Percentiles rank a stretch among this genome's conserved stretches.
Evolutionary conservation across 2,888 invertebrate species (phyloP).

Genomic region (Caenorhabditis sp.): DNA sequence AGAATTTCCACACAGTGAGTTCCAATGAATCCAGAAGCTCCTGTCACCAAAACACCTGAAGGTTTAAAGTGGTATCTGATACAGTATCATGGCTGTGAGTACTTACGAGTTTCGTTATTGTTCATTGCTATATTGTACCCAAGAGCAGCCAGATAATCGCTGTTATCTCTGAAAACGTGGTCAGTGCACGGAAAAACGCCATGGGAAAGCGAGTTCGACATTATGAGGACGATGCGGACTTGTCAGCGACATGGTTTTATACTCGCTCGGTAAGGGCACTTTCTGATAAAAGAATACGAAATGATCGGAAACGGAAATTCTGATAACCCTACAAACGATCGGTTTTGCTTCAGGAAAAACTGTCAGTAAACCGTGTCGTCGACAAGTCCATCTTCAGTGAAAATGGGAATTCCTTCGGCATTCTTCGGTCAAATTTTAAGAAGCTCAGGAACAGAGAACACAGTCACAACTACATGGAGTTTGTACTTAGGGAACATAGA

Average conservation of each 20-base stretch:
- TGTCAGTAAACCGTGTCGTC: slow-evolving; percentile 4
- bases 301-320: slow-evolving; percentile 38
- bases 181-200: neutral
- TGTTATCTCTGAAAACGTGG: slow-evolving; percentile 18
- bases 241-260: slow-evolving; percentile 49
- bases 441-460: slow-evolving; percentile 31
- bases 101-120: slow-evolving; percentile 57
- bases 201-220: slow-evolving; percentile 3
- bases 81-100: neutral
- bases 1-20: slow-evolving; percentile 85
- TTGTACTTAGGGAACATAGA: neutral
- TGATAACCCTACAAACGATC: slow-evolving; percentile 37
- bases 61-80: neutral
- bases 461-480: neutral
- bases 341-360: slow-evolving; percentile 31
- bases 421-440: neutral
- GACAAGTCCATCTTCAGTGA: no score
- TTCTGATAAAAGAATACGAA: slow-evolving; percentile 51
- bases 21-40: slow-evolving; percentile 85
- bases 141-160: neutral
- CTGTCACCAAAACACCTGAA: slow-evolving; percentile 85
- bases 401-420: neutral
- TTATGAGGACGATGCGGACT: slow-evolving; percentile 23
- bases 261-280: slow-evolving; percentile 39
- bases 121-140: slow-evolving; percentile 22